Percentiles rank a stretch among this genome's conserved stretches.
These are phyloP conservation scores for Resseliella maxima DNA, from an alignment of 2,888 invertebrate species.

Conservation along the genomic window DNA sequence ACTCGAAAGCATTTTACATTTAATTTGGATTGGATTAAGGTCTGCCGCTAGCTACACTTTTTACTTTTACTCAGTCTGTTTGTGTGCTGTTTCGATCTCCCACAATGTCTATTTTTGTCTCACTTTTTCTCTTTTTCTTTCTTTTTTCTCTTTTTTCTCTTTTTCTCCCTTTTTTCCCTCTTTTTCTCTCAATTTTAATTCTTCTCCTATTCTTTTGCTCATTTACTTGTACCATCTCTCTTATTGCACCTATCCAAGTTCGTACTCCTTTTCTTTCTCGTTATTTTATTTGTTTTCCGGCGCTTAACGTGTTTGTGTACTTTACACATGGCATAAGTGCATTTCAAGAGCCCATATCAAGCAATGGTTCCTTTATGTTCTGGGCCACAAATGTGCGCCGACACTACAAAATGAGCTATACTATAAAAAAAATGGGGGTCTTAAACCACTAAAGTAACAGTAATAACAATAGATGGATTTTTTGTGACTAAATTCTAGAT, in stretches of 20 bases:
- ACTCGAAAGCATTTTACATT: constrained; percentile 51
- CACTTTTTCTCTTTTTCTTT: background rate
- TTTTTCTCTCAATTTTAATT: background rate
- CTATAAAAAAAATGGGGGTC: background rate
- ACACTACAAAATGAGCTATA: background rate
- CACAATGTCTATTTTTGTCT: too few relatives aligned
- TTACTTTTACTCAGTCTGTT: background rate
- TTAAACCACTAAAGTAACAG: constrained; percentile 27
- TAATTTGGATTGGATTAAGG: constrained; percentile 41
- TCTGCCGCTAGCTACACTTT: background rate
- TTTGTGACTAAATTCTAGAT: constrained; percentile 12
- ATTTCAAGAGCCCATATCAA: background rate
- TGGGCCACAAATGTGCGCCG: background rate
- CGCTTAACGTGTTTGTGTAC: background rate
- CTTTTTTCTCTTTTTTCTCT: background rate
- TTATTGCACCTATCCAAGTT: too few relatives aligned
- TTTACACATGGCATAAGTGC: background rate
- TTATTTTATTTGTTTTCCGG: background rate
- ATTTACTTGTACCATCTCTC: too few relatives aligned
- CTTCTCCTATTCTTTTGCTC: too few relatives aligned
- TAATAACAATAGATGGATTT: constrained; percentile 43
- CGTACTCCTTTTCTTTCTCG: background rate
- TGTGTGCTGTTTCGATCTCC: too few relatives aligned
- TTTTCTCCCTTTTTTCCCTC: background rate
- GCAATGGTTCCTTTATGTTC: background rate